A percentile compares a stretch with the other conserved stretches of the same genome.
Conservation (phyloP, 1,140 invertebrate genomes). For the Polyergus mexicanus region DNA sequence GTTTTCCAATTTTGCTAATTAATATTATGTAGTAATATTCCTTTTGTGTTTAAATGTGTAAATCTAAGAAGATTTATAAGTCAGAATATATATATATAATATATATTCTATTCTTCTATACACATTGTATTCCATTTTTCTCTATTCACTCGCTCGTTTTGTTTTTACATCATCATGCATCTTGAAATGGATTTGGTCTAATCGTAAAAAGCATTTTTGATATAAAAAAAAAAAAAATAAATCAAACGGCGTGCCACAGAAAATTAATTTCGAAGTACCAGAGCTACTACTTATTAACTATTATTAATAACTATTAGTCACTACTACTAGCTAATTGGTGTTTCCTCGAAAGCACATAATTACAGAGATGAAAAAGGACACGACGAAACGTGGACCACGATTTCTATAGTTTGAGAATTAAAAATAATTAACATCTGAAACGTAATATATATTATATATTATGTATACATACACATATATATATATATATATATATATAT, state of each 20-base stretch:
- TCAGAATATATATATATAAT: background rate
- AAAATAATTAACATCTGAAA: too few species aligned
- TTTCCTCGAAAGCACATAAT: constrained; percentile 56
- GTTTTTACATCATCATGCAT: background rate
- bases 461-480: too few species aligned
- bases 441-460: too few species aligned
- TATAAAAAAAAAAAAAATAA: constrained; percentile 57
- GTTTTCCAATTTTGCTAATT: background rate
- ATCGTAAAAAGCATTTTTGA: constrained; percentile 8
- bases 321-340: background rate
- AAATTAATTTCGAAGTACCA: constrained; percentile 66
- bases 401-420: background rate
- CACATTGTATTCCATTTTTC: too few species aligned
- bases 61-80: background rate
- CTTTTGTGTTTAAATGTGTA: background rate
- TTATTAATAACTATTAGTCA: too few species aligned
- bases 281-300: constrained; percentile 2
- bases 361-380: background rate
- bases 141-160: background rate
- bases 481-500: too few species aligned
- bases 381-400: background rate
- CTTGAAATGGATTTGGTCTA: background rate
- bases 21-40: background rate
- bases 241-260: background rate
- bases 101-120: background rate